A percentile compares a stretch with the other conserved stretches of the same genome.
Evolutionary conservation across 2,797 vertebrate genomes (phyloP).

Genomic region (Iguana delicatissima): DNA sequence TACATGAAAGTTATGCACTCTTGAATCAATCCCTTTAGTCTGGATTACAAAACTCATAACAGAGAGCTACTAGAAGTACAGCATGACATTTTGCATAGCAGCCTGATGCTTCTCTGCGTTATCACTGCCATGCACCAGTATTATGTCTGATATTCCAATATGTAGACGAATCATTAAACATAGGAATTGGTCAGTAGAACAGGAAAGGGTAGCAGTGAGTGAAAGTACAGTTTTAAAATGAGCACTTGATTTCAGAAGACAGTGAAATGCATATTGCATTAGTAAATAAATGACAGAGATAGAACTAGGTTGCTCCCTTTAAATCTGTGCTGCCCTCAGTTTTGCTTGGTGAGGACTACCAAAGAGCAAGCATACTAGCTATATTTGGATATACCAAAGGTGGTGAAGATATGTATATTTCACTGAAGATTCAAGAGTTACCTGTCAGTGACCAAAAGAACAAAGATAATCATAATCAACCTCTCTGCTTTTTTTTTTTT

Average conservation of each 20-base stretch:
- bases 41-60: background rate
- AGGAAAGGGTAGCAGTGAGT: background rate
- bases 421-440: no score
- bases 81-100: no score
- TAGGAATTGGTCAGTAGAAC: background rate
- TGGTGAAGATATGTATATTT: no score
- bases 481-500: no score
- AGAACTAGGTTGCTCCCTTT: background rate
- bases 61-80: background rate
- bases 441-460: no score
- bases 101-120: background rate
- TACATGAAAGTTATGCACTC: background rate
- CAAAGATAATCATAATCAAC: no score
- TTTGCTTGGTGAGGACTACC: background rate
- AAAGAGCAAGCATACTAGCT: background rate
- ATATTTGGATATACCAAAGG: no score
- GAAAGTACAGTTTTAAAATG: no score
- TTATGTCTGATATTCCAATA: background rate
- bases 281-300: no score
- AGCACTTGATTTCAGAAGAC: no score
- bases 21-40: background rate
- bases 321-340: background rate
- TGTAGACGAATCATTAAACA: background rate
- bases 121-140: background rate
- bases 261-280: no score